Evolutionary conservation across 1,140 invertebrate species (phyloP), one percentile per base, ranked within the genome.

Genomic region (Antheraea mylitta): DNA sequence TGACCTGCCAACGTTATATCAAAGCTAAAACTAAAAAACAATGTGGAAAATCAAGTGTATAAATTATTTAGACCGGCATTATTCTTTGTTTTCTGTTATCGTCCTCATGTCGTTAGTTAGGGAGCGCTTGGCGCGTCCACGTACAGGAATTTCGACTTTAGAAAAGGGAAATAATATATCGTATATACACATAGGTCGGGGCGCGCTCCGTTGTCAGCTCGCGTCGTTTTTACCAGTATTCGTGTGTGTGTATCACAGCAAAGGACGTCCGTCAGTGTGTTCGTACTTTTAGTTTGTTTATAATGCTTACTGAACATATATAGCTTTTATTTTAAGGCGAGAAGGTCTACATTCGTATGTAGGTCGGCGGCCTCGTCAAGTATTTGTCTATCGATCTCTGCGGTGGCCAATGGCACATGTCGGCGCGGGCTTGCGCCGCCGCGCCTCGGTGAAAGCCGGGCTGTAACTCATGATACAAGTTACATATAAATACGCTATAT

Each of bases 301-400:
- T 89, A 85, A 78, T 83, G 36, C 18, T 18, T 66, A 77, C 75
- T 72, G 72, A 30, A 58, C 74, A 9, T 73, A 82, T 79, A 64
- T 61, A 45, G 66, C 64, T 78, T 75, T 63, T 90, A 78, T 77
- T 68, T 11, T 30, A 66, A 30, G 11, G 68, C n/a, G 3, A 53
- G 72, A 85, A 77, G 72, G 83, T 77, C 66, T 60, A 83, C 64
- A 83, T 81, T 88, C 71, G 77, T 78, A 77, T 86, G 78, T 81
- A 70, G 80, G 80, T 83, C 80, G 82, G 72, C 73, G 85, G 82
- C 88, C 85, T 89, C 85, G 86, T 80, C 83, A 81, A 30, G 73
- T 87, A 89, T 91, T 91, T 90, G 89, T 83, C 87, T 91, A 92
- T 92, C 91, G 91, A 92, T 91, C 89, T 87, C 78, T 77, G 87